These are phyloP conservation scores for Auanema sp. DNA, from an alignment of 2,888 invertebrate species.

Conservation along the genomic window DNA sequence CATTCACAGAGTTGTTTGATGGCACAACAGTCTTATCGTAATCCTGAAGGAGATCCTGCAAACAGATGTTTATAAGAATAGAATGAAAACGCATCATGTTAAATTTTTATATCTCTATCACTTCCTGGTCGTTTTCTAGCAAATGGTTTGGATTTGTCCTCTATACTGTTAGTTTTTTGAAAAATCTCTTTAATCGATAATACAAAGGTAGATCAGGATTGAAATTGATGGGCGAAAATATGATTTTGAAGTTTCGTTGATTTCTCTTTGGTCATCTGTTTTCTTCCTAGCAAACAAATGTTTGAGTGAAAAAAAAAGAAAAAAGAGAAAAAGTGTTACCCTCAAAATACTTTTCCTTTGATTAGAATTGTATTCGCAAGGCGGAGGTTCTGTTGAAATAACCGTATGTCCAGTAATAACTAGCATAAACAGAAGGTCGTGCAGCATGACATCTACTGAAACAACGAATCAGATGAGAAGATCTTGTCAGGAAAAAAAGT, in stretches of 20 bases:
- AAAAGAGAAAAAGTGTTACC: conserved; percentile 14
- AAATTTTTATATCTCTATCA: no score
- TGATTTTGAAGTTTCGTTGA: no score
- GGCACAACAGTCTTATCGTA: conserved; percentile 63
- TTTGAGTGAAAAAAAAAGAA: conserved; percentile 4
- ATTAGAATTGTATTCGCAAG: conserved; percentile 39
- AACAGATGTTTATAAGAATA: neutral
- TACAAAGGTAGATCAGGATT: no score
- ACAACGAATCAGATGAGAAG: neutral
- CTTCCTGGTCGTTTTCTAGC: no score
- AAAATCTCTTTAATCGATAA: no score
- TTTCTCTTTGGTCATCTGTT: no score
- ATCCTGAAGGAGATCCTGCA: conserved; percentile 49
- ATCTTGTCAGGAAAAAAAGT: neutral
- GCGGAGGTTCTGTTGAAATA: neutral
- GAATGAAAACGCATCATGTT: no score
- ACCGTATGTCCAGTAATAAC: conserved; percentile 8
- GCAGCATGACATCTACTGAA: conserved; percentile 26
- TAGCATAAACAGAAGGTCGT: conserved; percentile 40
- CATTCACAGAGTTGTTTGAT: conserved; percentile 58
- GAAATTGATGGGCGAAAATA: neutral
- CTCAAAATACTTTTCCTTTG: conserved; percentile 53
- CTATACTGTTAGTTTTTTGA: no score
- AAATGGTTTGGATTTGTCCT: no score
- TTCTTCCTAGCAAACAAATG: neutral